phyloP scores from a whole-genome alignment of 2,797 vertebrate species.

The Lutjanus campechanus region DNA sequence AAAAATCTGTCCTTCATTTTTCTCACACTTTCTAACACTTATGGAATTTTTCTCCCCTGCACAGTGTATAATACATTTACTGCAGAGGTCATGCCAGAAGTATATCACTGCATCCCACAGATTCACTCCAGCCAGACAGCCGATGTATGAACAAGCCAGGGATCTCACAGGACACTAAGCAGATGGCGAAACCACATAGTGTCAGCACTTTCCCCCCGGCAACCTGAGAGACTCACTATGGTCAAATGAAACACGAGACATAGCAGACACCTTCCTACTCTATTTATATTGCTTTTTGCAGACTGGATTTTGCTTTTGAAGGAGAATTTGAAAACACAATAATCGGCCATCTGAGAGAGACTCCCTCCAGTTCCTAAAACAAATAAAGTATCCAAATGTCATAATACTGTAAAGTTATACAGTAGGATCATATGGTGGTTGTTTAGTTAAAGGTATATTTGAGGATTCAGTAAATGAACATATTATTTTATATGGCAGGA shows the following conservation, averaged over 20 bases:
- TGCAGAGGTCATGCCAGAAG: slow-evolving; percentile 57
- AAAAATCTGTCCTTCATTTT: slow-evolving; percentile 34
- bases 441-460: neutral
- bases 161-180: slow-evolving; percentile 72
- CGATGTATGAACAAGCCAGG: slow-evolving; percentile 59
- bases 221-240: slow-evolving; percentile 75
- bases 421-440: neutral
- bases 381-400: neutral
- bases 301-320: slow-evolving; percentile 35
- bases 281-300: slow-evolving; percentile 65
- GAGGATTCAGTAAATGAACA: too few relatives aligned
- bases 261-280: slow-evolving; percentile 68
- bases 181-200: slow-evolving; percentile 74
- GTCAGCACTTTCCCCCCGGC: slow-evolving; percentile 74
- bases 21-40: slow-evolving; percentile 36
- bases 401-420: neutral
- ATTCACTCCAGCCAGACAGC: slow-evolving; percentile 52
- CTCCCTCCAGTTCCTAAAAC: neutral
- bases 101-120: slow-evolving; percentile 51
- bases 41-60: neutral
- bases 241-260: slow-evolving; percentile 73
- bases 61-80: slow-evolving; percentile 31
- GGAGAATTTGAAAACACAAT: slow-evolving; percentile 35
- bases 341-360: neutral
- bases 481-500: too few relatives aligned